Conservation (phyloP, 2,888 invertebrate genomes). For the Ennomos fuscantarius region DNA sequence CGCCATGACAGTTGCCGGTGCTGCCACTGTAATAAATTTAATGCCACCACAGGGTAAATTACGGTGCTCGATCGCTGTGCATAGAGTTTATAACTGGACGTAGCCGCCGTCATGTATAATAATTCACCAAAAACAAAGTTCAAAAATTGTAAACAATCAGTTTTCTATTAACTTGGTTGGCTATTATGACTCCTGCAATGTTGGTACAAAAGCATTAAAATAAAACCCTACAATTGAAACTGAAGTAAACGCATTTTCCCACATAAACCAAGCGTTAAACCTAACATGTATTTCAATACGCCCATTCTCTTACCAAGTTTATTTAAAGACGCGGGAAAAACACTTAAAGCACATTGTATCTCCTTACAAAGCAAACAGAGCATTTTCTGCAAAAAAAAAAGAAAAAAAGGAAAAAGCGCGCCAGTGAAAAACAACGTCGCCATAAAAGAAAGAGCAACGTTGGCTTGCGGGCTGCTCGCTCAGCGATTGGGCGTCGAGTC, state of each 20-base stretch:
- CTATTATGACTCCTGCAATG: too few species aligned
- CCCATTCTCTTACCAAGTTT: conserved; percentile 44
- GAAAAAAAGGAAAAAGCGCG: conserved; percentile 78
- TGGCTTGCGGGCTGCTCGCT: conserved; percentile 75
- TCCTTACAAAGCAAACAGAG: conserved; percentile 79
- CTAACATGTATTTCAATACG: conserved; percentile 42
- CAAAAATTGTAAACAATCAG: background rate
- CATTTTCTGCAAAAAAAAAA: conserved; percentile 72
- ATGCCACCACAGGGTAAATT: too few species aligned
- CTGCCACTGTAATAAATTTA: too few species aligned
- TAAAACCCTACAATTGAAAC: too few species aligned
- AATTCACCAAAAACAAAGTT: background rate
- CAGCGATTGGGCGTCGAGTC: conserved; percentile 73
- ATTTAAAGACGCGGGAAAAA: conserved; percentile 57
- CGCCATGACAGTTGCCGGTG: too few species aligned
- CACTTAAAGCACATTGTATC: conserved; percentile 77
- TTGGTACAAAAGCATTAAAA: too few species aligned
- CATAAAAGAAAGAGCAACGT: conserved; percentile 84
- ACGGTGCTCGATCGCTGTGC: too few species aligned
- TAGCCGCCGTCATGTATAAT: too few species aligned
- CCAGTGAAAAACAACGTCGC: conserved; percentile 80
- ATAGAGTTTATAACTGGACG: too few species aligned
- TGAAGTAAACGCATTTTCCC: conserved; percentile 19
- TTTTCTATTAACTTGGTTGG: too few species aligned
- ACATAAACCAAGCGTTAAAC: conserved; percentile 31